Base-by-base conservation (phyloP, 2,888 invertebrate genomes). In the Cheilosia variabilis region DNA sequence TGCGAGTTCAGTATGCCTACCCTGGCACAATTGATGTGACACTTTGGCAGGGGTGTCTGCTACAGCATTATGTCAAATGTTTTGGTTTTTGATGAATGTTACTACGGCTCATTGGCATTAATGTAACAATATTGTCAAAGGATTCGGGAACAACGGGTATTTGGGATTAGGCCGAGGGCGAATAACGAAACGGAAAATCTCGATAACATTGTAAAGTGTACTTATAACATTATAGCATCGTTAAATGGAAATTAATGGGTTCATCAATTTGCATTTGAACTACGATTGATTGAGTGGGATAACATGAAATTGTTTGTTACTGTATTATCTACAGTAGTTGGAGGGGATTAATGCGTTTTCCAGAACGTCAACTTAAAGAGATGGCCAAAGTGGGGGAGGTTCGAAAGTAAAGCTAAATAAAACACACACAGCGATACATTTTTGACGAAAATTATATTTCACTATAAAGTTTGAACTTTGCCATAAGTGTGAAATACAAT, bases 81-180 rank as follows among this genome's bases (percentile, higher is more conserved):
- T 82, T 66, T 62, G 37, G 41, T 45, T 60, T 79, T 71, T 82
- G 78, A 69, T 83, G 66, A 72, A 76, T 89, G 79, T 88, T 87
- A 81, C 88, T 22, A 86, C 88, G 88, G 88, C 87, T 88, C 88
- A 89, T 88, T 88, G 89, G 87, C 88, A 88, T 89, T 88, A 89
- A 89, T 88, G 88, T 88, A 88, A 88, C 78, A 73, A 65, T 78
- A 78, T 78, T 78, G 78, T 83, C 73, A 69, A 79, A 79, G 77
- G 77, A 69, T 75, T 80, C 57, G n/a, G 47, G 4, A 34, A 10
- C 37, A 37, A 55, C 68, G 66, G 62, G 58, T 79, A 52, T 81
- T 81, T 75, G 6, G 45, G 73, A 72, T 73, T 73, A 83, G 68
- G 79, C 50, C 66, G 22, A 66, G 45, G 53, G 43, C 60, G 34